phyloP scores from a whole-genome alignment of 2,113 vertebrate species.

The Lonchura striata region DNA sequence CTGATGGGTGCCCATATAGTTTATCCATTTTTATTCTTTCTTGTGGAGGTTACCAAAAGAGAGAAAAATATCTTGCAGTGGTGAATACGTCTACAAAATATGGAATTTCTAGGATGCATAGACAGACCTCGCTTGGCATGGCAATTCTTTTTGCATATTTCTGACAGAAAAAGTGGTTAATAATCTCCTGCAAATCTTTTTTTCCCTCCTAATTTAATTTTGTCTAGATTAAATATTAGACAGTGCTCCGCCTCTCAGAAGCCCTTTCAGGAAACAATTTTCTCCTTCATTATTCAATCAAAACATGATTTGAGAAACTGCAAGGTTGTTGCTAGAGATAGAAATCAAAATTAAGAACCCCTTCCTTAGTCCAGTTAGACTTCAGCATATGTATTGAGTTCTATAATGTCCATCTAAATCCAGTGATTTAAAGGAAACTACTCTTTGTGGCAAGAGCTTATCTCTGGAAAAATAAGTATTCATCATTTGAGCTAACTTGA shows the following conservation, averaged over 20 bases:
- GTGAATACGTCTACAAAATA: background rate
- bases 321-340: background rate
- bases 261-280: background rate
- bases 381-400: background rate
- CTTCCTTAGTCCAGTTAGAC: background rate
- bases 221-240: background rate
- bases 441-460: background rate
- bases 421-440: background rate
- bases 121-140: background rate
- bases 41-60: background rate
- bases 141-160: background rate
- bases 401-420: background rate
- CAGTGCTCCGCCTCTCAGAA: background rate
- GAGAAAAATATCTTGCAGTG: background rate
- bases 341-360: background rate
- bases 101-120: background rate
- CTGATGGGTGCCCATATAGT: background rate
- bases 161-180: background rate
- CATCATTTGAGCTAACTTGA: background rate
- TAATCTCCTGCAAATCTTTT: background rate
- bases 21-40: background rate
- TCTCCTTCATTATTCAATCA: background rate
- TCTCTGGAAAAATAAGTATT: background rate
- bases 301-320: background rate
- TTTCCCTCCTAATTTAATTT: background rate